Conservation (phyloP, 2,888 invertebrate species). For the Galerucella nymphaeae region DNA sequence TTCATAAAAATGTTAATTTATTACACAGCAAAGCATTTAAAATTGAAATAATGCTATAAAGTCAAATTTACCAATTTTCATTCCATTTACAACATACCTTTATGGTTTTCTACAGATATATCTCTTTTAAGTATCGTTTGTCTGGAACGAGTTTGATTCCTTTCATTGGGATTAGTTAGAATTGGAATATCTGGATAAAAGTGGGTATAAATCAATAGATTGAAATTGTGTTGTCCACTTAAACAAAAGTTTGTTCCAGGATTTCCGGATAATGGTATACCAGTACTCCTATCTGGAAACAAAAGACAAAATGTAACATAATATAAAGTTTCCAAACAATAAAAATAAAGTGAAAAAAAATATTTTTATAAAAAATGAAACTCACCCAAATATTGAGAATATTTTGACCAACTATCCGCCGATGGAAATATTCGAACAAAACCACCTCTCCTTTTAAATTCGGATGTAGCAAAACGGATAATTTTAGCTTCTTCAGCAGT, state of each 20-base stretch:
- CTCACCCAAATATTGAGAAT: slow-evolving; percentile 79
- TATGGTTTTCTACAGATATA: slow-evolving; percentile 52
- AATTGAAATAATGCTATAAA: too few species aligned
- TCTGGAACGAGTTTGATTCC: slow-evolving; percentile 38
- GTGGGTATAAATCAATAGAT: slow-evolving; percentile 80
- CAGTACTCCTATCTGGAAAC: slow-evolving; percentile 74
- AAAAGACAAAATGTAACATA: background rate
- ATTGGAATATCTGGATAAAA: slow-evolving; percentile 72
- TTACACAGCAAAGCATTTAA: too few species aligned
- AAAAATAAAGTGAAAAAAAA: too few species aligned
- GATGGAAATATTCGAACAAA: slow-evolving; percentile 93
- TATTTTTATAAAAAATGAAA: background rate
- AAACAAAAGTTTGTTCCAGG: slow-evolving; percentile 70
- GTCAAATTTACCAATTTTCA: too few species aligned
- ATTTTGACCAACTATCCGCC: slow-evolving; percentile 87
- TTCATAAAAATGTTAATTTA: too few species aligned
- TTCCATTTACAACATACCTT: slow-evolving; percentile 27
- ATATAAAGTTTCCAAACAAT: too few species aligned
- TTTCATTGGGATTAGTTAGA: slow-evolving; percentile 41
- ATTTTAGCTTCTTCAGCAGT: slow-evolving; percentile 84
- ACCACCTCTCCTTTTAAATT: slow-evolving; percentile 86
- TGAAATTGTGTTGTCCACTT: slow-evolving; percentile 78
- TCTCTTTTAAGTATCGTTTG: slow-evolving; percentile 56
- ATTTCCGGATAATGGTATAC: slow-evolving; percentile 76
- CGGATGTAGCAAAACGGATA: slow-evolving; percentile 78